A percentile compares a stretch with the other conserved stretches of the same genome.
These are phyloP conservation scores for Cephus cinctus DNA, from an alignment of 1,140 invertebrate species.

Conservation along the genomic window DNA sequence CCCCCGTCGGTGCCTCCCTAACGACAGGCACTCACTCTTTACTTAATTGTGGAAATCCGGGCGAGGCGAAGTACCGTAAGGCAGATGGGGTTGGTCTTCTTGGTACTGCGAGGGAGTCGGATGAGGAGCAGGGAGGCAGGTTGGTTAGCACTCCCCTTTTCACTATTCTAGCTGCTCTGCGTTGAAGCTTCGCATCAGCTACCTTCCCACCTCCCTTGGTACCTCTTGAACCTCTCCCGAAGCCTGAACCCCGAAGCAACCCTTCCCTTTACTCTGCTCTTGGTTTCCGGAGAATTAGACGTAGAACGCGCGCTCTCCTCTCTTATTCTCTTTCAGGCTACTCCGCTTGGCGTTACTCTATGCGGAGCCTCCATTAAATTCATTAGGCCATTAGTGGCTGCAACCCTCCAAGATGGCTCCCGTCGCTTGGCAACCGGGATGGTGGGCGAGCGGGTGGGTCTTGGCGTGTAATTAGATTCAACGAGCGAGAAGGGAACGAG, in stretches of 20 bases:
- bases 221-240: conserved; percentile 6
- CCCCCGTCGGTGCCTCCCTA: conserved; percentile 3
- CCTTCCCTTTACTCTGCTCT: not conserved
- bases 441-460: conserved; percentile 26
- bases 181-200: conserved; percentile 14
- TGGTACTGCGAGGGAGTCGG: no score
- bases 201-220: no score
- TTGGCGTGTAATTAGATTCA: conserved; percentile 44
- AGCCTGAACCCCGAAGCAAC: not conserved
- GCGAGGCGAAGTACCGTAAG: not conserved
- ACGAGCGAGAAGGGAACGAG: conserved; percentile 39
- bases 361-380: conserved; percentile 57
- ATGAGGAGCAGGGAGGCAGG: conserved; percentile 10
- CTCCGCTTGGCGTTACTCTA: conserved; percentile 35
- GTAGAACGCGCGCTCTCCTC: conserved; percentile 5
- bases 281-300: conserved; percentile 19
- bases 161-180: conserved; percentile 17
- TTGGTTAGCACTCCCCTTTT: conserved; percentile 30
- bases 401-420: conserved; percentile 57
- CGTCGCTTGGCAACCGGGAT: conserved; percentile 53
- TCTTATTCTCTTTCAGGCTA: conserved; percentile 1
- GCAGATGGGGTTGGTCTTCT: conserved; percentile 22
- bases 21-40: conserved; percentile 29
- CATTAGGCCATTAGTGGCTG: conserved; percentile 59
- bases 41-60: conserved; percentile 42